phyloP scores from a whole-genome alignment of 2,888 invertebrate genomes.

The Thereva unica region DNA sequence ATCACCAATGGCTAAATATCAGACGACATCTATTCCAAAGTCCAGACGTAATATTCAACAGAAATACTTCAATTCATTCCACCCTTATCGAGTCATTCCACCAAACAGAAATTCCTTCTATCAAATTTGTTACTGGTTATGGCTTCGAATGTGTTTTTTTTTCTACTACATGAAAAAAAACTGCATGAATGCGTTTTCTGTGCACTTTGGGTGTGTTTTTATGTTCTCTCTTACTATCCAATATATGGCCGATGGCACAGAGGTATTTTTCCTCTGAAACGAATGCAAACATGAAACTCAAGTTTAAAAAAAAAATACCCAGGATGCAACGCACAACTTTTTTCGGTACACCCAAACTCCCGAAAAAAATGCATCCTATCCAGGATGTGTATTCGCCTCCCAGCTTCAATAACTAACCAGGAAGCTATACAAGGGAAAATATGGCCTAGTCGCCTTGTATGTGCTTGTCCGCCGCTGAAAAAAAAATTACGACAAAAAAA shows the following conservation, averaged over 20 bases:
- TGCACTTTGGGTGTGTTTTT: conserved; percentile 29
- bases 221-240: neutral
- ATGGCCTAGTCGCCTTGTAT: conserved; percentile 23
- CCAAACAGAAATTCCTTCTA: conserved; percentile 39
- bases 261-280: conserved; percentile 36
- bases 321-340: conserved; percentile 36
- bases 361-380: conserved; percentile 16
- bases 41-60: conserved; percentile 29
- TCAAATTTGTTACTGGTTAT: conserved; percentile 40
- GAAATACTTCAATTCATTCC: neutral
- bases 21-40: conserved; percentile 22
- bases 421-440: conserved; percentile 4
- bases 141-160: neutral
- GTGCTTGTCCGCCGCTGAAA: conserved; percentile 19
- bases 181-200: conserved; percentile 35
- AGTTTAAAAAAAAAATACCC: conserved; percentile 25
- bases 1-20: conserved; percentile 2
- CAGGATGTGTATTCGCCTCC: conserved; percentile 10
- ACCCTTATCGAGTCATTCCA: conserved; percentile 14
- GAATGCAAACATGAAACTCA: conserved; percentile 37
- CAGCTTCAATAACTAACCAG: conserved; percentile 12
- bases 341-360: neutral
- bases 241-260: conserved; percentile 17
- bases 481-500: conserved; percentile 8
- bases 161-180: conserved; percentile 25